Evolutionary conservation across 2,113 vertebrate species (phyloP).

Genomic region (Macroglossus sobrinus): DNA sequence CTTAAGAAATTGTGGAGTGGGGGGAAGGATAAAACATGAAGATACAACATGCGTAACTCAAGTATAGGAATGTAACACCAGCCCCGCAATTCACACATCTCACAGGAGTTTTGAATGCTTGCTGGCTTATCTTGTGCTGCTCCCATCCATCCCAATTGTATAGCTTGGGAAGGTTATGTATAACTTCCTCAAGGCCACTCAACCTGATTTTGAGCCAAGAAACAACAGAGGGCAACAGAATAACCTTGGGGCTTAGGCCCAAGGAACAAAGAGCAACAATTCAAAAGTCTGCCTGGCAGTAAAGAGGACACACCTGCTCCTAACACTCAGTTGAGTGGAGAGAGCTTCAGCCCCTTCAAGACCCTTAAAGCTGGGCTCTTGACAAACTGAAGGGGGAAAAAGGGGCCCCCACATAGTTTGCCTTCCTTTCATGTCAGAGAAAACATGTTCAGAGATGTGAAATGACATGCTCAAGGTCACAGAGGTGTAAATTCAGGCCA

Average conservation of each 20-base stretch:
- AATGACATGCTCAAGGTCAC: neutral
- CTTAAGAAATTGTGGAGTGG: conserved; percentile 39
- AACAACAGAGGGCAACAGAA: conserved; percentile 10
- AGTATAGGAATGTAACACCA: neutral
- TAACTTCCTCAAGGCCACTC: conserved; percentile 36
- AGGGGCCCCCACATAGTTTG: accelerated
- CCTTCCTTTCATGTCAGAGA: neutral
- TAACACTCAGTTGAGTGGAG: neutral
- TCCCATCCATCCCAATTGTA: neutral
- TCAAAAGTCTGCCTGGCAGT: neutral
- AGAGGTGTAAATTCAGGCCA: neutral
- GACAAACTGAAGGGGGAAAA: neutral
- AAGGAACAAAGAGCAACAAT: neutral
- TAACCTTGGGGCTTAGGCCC: neutral
- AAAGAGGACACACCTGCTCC: neutral
- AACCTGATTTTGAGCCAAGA: conserved; percentile 16
- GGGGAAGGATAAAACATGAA: conserved; percentile 14
- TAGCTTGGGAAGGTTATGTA: neutral
- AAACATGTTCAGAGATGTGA: neutral
- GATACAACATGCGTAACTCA: neutral
- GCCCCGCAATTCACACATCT: neutral
- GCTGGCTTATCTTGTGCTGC: neutral
- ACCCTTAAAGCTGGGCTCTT: neutral
- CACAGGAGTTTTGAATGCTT: neutral
- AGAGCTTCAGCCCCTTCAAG: neutral